Base-by-base conservation (phyloP, 2,113 vertebrate genomes). In the Alectura lathami region DNA sequence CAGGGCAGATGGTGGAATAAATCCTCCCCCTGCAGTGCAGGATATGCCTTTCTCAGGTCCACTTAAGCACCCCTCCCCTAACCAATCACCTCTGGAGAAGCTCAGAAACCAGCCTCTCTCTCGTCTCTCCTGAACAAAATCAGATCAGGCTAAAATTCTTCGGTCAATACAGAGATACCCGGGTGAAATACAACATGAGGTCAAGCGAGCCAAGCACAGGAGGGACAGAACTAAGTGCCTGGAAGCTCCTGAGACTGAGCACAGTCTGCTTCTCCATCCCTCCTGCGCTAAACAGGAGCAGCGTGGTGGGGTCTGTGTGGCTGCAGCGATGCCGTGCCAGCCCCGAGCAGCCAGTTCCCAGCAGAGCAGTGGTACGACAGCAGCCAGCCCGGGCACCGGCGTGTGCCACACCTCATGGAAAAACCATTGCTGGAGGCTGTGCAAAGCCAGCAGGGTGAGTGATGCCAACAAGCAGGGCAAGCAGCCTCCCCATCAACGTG, bases 401-500 rank as follows among this genome's bases (percentile, higher is more conserved):
- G 4, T 23, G 14, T 4, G 63, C 88, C 4, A 27, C 87, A 50
- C 72, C 84, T 89, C 32, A 23, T 77, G 95, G 94, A 95, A 93
- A 94, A 97, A 50, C 38, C 89, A 94, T 30, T 36, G 66, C 43
- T 53, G 17, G 78, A 12, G 20, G 18, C 62, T 12, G 38, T 4
- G 67, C 62, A 32, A 32, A 92, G 87, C 63, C 91, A 89, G 82
- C 26, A 3, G 14, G 34, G 9, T 16, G 8, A 45, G 30, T 0
- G 0, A 60, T 81, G 92, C 91, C 95, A 95, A 67, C n/a, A 79
- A 42, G 0, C 8, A 0, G 69, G 7, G 6, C 40, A 34, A 87
- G 89, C 69, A 43, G 94, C 32, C 85, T 95, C 75, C 66, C 88
- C 95, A 89, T 60, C 92, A 54, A 91, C 92, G 87, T 94, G 93